phyloP scores from a whole-genome alignment of 2,888 invertebrate genomes.

The Lepetodrilus schrolli region DNA sequence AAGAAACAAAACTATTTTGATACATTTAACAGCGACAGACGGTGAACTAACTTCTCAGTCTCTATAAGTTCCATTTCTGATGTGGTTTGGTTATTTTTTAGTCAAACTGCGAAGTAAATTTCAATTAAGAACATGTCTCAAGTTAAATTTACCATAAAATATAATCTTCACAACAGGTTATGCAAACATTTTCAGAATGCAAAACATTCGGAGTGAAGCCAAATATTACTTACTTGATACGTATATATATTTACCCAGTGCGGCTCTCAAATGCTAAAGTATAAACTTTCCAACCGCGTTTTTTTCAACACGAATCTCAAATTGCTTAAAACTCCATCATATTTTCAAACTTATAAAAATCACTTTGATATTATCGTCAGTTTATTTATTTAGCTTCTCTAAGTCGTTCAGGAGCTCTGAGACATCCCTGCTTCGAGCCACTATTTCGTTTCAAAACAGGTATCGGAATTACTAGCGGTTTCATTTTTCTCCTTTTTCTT shows the following conservation, averaged over 20 bases:
- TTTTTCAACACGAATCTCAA: neutral
- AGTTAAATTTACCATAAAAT: no score
- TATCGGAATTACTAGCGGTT: neutral
- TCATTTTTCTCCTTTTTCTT: no score
- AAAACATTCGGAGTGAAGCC: neutral
- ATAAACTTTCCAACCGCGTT: constrained; percentile 11
- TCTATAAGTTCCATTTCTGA: no score
- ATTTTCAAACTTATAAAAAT: constrained; percentile 10
- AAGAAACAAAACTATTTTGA: no score
- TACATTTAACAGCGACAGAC: no score
- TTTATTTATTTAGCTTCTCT: neutral
- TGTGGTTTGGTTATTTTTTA: no score
- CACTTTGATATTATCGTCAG: neutral
- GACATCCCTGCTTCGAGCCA: neutral
- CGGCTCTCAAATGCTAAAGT: neutral
- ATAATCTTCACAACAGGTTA: no score
- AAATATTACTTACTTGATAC: neutral
- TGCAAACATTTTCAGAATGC: no score
- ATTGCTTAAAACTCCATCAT: neutral
- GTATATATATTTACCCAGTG: neutral
- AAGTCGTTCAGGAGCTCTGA: neutral
- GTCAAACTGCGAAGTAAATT: no score
- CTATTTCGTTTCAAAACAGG: constrained; percentile 18
- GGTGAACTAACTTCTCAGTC: no score
- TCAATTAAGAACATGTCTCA: no score